A percentile compares a stretch with the other conserved stretches of the same genome.
Evolutionary conservation across 1,140 invertebrate genomes (phyloP).

Genomic region (Potamilus streckersoni): DNA sequence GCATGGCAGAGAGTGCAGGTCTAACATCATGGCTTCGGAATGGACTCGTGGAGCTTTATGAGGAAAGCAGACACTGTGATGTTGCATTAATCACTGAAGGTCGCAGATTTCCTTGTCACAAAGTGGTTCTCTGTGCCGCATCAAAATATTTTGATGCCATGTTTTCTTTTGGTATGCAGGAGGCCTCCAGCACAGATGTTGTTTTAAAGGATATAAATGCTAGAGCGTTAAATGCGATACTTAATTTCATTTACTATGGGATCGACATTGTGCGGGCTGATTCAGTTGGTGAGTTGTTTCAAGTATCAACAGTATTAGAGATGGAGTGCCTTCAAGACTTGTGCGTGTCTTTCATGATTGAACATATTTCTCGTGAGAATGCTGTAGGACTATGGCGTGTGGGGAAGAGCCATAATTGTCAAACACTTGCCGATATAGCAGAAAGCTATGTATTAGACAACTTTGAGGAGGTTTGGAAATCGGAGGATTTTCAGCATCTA

Average conservation of each 20-base stretch:
- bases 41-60: slow-evolving; percentile 7
- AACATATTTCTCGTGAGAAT: slow-evolving; percentile 91
- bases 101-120: slow-evolving; percentile 43
- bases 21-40: slow-evolving; percentile 5
- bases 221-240: slow-evolving; percentile 30
- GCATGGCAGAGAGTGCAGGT: no score
- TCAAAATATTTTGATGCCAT: slow-evolving; percentile 56
- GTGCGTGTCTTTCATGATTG: slow-evolving; percentile 87
- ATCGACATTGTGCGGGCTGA: slow-evolving; percentile 51
- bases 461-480: slow-evolving; percentile 38
- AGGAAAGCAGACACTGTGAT: slow-evolving; percentile 31
- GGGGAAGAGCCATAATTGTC: slow-evolving; percentile 79
- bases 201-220: slow-evolving; percentile 30
- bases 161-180: slow-evolving; percentile 51
- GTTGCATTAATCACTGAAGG: slow-evolving; percentile 37
- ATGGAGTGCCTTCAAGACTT: slow-evolving; percentile 84
- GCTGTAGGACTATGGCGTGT: slow-evolving; percentile 90
- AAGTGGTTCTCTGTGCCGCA: slow-evolving; percentile 42
- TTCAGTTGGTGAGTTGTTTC: slow-evolving; percentile 83
- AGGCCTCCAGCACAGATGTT: slow-evolving; percentile 32
- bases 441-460: slow-evolving; percentile 38
- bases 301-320: slow-evolving; percentile 86
- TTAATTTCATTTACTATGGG: slow-evolving; percentile 42
- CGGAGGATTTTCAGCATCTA: slow-evolving; percentile 42
- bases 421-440: slow-evolving; percentile 29